Conservation (phyloP, 2,888 invertebrate species). For the Ischnus inquisitorius region DNA sequence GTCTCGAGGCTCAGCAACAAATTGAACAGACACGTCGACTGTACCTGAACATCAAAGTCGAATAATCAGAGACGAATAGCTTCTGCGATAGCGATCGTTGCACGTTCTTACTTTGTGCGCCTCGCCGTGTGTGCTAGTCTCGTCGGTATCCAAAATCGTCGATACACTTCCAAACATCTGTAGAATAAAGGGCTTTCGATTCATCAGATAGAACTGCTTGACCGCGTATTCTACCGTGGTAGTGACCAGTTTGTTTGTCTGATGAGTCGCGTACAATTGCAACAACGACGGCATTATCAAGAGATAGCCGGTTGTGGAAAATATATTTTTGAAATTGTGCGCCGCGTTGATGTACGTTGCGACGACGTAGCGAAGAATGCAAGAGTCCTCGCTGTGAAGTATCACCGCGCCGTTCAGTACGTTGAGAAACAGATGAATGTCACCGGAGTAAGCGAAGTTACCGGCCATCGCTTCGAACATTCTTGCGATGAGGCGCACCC, state of each 20-base stretch:
- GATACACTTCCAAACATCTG: slow-evolving; percentile 99
- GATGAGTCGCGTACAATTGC: slow-evolving; percentile 98
- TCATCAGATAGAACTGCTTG: slow-evolving; percentile 99
- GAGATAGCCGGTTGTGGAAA: slow-evolving; percentile 98
- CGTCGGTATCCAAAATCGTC: slow-evolving; percentile 97
- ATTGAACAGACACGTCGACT: slow-evolving; percentile 96
- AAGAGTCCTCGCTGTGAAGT: slow-evolving; percentile 98
- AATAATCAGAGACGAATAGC: not conserved
- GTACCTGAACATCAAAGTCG: slow-evolving; percentile 87
- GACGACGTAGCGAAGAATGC: slow-evolving; percentile 97
- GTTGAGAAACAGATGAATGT: slow-evolving; percentile 98
- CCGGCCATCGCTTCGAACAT: slow-evolving; percentile 99
- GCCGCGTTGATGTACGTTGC: slow-evolving; percentile 99
- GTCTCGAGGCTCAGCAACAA: slow-evolving; percentile 96
- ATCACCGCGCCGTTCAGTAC: slow-evolving; percentile 98
- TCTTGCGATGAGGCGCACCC: slow-evolving; percentile 97
- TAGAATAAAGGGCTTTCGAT: slow-evolving; percentile 98
- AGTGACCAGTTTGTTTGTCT: slow-evolving; percentile 97
- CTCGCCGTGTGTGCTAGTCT: slow-evolving; percentile 94
- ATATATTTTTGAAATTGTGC: slow-evolving; percentile 99
- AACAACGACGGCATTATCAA: slow-evolving; percentile 99
- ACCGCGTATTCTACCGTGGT: slow-evolving; percentile 99
- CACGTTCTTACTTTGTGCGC: slow-evolving; percentile 92
- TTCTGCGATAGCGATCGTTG: not conserved
- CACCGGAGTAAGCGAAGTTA: slow-evolving; percentile 98